phyloP scores from a whole-genome alignment of 1,140 invertebrate genomes.

The Cydia strobilella region DNA sequence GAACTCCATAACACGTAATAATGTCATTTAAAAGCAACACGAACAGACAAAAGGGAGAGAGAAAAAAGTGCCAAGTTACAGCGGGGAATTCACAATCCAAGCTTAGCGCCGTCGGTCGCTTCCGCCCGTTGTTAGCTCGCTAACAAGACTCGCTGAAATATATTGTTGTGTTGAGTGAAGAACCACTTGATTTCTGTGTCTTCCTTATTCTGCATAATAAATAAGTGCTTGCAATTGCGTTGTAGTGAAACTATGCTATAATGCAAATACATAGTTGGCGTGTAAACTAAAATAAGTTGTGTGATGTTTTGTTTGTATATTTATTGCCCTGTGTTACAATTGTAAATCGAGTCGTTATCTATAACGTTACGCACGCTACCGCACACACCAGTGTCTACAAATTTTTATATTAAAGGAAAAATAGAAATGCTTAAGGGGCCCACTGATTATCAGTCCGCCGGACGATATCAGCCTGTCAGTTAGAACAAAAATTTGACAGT shows the following conservation, averaged over 20 bases:
- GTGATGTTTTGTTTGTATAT: no score
- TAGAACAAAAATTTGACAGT: no score
- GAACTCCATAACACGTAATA: slow-evolving; percentile 36
- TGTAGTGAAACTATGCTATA: neutral
- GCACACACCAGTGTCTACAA: no score
- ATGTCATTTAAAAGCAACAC: slow-evolving; percentile 35
- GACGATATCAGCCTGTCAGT: no score
- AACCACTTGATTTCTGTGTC: slow-evolving; percentile 31
- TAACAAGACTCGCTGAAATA: slow-evolving; percentile 29
- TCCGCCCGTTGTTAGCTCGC: slow-evolving; percentile 25
- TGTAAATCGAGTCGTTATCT: no score
- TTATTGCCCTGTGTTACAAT: no score
- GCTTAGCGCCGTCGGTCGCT: slow-evolving; percentile 25
- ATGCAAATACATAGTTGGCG: slow-evolving; percentile 7
- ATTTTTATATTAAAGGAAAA: no score
- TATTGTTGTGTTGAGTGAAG: slow-evolving; percentile 25
- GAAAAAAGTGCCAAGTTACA: slow-evolving; percentile 32
- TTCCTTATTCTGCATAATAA: slow-evolving; percentile 27
- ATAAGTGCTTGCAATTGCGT: neutral
- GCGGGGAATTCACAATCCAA: slow-evolving; percentile 29
- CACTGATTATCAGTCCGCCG: no score
- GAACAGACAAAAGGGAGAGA: slow-evolving; percentile 27
- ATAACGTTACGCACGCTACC: no score
- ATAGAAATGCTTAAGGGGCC: no score
- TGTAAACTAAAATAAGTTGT: neutral